Conservation (phyloP, 2,888 invertebrate genomes). For the Leptinotarsa rubiginosa region DNA sequence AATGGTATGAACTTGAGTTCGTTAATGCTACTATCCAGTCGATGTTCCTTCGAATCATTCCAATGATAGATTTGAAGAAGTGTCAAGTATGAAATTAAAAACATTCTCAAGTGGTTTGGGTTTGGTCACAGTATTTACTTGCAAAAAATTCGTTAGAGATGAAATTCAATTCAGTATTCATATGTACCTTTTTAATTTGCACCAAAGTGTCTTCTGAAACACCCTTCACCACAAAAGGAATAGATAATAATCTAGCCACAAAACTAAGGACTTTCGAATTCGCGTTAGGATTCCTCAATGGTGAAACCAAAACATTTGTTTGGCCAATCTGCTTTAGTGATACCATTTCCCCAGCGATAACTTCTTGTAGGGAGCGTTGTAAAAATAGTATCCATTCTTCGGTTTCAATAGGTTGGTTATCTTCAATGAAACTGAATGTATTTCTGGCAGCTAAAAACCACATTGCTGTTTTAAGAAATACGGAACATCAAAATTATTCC, state of each 20-base stretch:
- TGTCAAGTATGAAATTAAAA: too few species aligned
- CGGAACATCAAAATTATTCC: background rate
- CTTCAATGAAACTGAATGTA: slow-evolving; percentile 56
- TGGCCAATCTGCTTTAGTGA: slow-evolving; percentile 79
- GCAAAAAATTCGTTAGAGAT: background rate
- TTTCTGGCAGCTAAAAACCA: slow-evolving; percentile 41
- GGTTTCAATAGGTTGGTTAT: slow-evolving; percentile 77
- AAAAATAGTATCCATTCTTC: slow-evolving; percentile 91
- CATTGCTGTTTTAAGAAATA: background rate
- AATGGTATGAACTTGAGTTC: too few species aligned
- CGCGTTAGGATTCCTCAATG: slow-evolving; percentile 74
- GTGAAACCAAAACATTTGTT: slow-evolving; percentile 70
- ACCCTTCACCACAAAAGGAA: slow-evolving; percentile 73
- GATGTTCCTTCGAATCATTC: too few species aligned
- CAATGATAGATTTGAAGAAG: too few species aligned
- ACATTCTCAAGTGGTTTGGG: too few species aligned
- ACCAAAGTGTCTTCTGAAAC: slow-evolving; percentile 64
- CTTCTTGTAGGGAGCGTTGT: slow-evolving; percentile 83
- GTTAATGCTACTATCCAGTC: too few species aligned
- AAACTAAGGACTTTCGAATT: slow-evolving; percentile 74
- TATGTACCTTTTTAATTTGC: slow-evolving; percentile 67
- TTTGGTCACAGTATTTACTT: too few species aligned
- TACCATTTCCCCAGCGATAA: slow-evolving; percentile 82
- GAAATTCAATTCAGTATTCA: background rate
- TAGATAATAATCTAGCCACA: slow-evolving; percentile 73